Conservation (phyloP, 2,888 invertebrate genomes). For the Cephalotes varians region DNA sequence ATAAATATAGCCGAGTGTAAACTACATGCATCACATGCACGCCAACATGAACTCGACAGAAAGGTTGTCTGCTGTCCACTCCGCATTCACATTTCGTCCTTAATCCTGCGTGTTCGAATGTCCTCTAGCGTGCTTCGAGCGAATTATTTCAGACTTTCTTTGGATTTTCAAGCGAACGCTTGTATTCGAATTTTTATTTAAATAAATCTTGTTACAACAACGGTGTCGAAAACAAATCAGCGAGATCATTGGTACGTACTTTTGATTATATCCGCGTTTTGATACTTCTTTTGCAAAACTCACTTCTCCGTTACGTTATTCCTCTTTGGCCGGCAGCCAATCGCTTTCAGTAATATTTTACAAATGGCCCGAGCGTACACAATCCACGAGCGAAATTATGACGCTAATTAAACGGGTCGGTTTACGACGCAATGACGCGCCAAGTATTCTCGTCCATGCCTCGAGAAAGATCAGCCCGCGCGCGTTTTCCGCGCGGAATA, state of each 20-base stretch:
- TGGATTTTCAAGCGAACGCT: background rate
- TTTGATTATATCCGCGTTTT: constrained; percentile 1
- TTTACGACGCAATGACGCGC: constrained; percentile 41
- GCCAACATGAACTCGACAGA: constrained; percentile 7
- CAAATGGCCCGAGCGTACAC: constrained; percentile 30
- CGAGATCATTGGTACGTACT: background rate
- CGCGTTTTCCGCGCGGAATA: background rate
- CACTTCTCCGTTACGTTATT: constrained; percentile 26
- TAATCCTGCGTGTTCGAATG: constrained; percentile 23
- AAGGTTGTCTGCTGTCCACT: background rate
- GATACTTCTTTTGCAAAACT: background rate
- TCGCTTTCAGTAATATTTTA: constrained; percentile 24
- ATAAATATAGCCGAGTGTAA: constrained; percentile 19
- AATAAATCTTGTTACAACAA: background rate
- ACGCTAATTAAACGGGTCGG: constrained; percentile 49
- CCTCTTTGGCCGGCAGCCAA: constrained; percentile 30
- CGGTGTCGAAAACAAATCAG: background rate
- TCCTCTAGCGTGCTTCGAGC: background rate
- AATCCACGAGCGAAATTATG: constrained; percentile 44
- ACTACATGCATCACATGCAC: background rate
- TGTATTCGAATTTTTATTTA: too few species aligned
- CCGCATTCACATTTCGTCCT: constrained; percentile 28
- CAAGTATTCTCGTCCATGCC: background rate
- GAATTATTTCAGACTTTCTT: background rate
- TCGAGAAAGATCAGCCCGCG: background rate